These are phyloP conservation scores for Drosophila melanosoma DNA, from an alignment of 2,888 invertebrate genomes.

Conservation along the genomic window DNA sequence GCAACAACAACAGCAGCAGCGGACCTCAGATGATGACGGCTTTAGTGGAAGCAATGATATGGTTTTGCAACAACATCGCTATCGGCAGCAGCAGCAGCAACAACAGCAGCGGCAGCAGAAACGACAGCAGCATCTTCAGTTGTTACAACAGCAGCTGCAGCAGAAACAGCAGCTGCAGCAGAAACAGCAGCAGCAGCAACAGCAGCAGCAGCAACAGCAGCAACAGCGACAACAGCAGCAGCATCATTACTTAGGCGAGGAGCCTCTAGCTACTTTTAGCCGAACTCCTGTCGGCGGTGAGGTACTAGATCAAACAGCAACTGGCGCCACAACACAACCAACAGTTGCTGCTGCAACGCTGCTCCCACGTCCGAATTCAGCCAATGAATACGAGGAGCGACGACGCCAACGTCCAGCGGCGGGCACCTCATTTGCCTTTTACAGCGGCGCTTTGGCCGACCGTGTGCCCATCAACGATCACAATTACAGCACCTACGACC, in stretches of 20 bases:
- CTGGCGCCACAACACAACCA: background rate
- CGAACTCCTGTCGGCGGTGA: constrained; percentile 19
- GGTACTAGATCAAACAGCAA: constrained; percentile 1
- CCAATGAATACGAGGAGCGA: constrained; percentile 50
- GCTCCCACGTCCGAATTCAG: constrained; percentile 48
- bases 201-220: background rate
- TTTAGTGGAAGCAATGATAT: background rate
- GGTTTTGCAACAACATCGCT: constrained; percentile 1
- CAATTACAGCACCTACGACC: constrained; percentile 69
- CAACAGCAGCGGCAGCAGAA: background rate
- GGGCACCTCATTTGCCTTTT: constrained; percentile 73
- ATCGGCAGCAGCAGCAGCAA: constrained; percentile 1
- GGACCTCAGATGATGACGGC: background rate
- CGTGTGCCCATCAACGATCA: constrained; percentile 66
- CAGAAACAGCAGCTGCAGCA: background rate
- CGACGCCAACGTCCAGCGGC: constrained; percentile 47
- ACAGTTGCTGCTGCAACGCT: constrained; percentile 23
- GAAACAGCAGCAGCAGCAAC: background rate
- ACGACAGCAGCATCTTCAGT: constrained; percentile 12
- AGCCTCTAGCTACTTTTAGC: constrained; percentile 26
- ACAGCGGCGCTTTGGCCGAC: constrained; percentile 67
- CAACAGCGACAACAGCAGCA: constrained; percentile 20
- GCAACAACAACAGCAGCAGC: constrained; percentile 10
- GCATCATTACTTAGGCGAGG: constrained; percentile 28
- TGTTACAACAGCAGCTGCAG: constrained; percentile 3